phyloP scores from a whole-genome alignment of 2,113 vertebrate genomes.

The Candoia aspera region DNA sequence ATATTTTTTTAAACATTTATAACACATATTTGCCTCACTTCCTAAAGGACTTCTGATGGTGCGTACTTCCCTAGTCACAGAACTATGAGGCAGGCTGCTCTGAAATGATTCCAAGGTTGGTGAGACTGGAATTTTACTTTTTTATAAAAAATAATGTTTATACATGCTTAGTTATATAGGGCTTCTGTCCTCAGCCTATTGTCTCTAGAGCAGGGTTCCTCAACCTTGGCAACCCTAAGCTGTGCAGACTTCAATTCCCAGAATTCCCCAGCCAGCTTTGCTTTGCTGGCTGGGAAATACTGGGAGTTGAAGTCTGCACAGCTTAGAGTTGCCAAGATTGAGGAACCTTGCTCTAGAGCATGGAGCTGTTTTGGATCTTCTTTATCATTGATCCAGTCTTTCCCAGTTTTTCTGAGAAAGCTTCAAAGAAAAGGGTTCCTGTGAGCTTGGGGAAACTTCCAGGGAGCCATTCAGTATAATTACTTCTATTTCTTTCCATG shows the following conservation, averaged over 20 bases:
- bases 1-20: too few species aligned
- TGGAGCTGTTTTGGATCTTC: background rate
- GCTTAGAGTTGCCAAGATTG: too few species aligned
- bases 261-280: too few species aligned
- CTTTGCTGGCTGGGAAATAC: too few species aligned
- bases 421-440: background rate
- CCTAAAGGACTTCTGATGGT: too few species aligned
- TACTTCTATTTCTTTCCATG: background rate
- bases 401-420: background rate
- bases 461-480: background rate
- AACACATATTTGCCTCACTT: too few species aligned
- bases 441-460: background rate
- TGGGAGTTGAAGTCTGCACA: too few species aligned
- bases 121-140: background rate
- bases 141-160: background rate
- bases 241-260: too few species aligned
- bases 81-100: conserved; percentile 13
- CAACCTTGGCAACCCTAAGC: too few species aligned
- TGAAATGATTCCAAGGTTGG: background rate
- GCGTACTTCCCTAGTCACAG: background rate
- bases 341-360: background rate
- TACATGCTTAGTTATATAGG: background rate
- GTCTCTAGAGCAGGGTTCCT: background rate
- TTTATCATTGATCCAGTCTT: background rate
- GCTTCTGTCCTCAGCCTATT: background rate